Base-by-base conservation (phyloP, 2,797 vertebrate species). In the Schizopygopsis pylzovi region DNA sequence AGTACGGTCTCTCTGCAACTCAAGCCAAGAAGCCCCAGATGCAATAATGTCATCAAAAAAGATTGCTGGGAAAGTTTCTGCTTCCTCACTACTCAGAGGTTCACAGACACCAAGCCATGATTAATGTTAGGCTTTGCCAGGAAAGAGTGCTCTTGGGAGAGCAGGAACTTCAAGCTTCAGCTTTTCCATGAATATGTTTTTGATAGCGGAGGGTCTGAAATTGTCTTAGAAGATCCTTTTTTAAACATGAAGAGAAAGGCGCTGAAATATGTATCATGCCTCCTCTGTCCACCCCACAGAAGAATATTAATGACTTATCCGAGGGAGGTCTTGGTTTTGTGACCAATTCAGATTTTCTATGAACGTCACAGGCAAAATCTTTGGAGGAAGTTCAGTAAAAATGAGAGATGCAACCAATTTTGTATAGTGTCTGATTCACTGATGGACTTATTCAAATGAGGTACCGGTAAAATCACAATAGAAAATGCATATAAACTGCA, bases 41-140 rank as follows among this genome's bases (percentile, higher is more conserved):
- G 86, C 77, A 85, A 82, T 85, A 85, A 85, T 81, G 33, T 86
- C 83, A 85, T 85, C 79, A 82, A 89, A 83, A 79, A 67, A 37
- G 85, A 85, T 75, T 79, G 52, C 73, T 45, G 75, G 72, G 33
- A 82, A 82, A 79, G 63, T 84, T 85, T 75, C 43, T 13, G 37
- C 78, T 72, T 78, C 56, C 73, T 71, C 54, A 68, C 71, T 59
- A 79, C 68, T 83, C 54, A 71, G 70, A 82, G 84, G 20, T 67
- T 70, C 49, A 68, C 79, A 83, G 84, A 83, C 86, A 82, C 79
- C 73, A 37, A 33, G 28, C 61, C 71, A 45, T 89, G 86, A 90
- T 87, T 87, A 89, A 88, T 89, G 77, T 45, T 59, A 70, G 52
- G 54, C 63, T 61, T 61, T 75, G 72, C 63, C 59, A 70, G 79